Evolutionary conservation across 1,140 invertebrate species (phyloP), one percentile per base, ranked within the genome.

Genomic region (Pseudomyrmex cubaensis): DNA sequence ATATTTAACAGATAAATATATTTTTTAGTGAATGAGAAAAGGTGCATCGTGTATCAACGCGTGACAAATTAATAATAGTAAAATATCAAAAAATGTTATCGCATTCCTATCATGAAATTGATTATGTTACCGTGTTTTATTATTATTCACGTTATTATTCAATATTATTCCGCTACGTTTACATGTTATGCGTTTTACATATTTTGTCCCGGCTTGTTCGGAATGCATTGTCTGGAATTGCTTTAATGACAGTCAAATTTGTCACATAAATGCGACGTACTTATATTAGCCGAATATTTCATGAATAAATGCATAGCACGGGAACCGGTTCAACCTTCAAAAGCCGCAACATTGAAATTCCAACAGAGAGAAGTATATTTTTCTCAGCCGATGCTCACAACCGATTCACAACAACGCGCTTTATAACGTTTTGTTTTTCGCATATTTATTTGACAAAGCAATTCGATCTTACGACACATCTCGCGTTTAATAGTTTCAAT

Each of bases 181-280:
- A 54, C 50, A 54, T 54, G 52, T 52, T 50, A 73, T 73, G 15
- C 13, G 17, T 54, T 76, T 76, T 76, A 76, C 25, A 52, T 22
- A 25, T 64, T 66, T 76, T 52, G 74, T 1, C n/a, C n/a, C 7
- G 22, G 44, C n/a, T 54, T 64, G n/a, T 64, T 50, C 54, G 61
- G 48, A 66, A 44, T 77, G 74, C 48, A 74, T 74, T 48, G 25
- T 67, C 25, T 67, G 61, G 25, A 66, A 54, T 25, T 46, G 50
- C n/a, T 77, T 77, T 77, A 77, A 77, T 66, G 74, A 77, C 44
- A 77, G 62, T 54, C 54, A 66, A 77, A 77, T 77, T 76, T 67
- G 62, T 67, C 62, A 77, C 48, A 77, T 52, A 50, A 77, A 77
- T 66, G 25, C 35, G 15, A 64, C 62, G 48, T 54, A 54, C 46